Percentiles rank a stretch among this genome's conserved stretches.
Conservation (phyloP, 2,113 vertebrate genomes). For the Neotragus moschatus region DNA sequence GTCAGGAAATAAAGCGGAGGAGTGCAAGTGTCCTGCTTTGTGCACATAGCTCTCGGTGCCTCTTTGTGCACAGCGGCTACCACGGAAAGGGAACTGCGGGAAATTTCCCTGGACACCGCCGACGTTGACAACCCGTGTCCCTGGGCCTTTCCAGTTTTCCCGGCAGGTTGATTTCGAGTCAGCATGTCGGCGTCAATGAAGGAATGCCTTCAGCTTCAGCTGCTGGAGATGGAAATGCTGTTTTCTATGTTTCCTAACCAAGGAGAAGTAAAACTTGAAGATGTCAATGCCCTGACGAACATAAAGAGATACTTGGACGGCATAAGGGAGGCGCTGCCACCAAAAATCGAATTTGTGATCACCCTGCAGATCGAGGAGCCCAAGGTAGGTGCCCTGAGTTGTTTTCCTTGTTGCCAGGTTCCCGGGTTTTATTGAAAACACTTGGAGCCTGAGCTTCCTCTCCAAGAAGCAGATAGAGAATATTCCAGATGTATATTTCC, state of each 20-base stretch:
- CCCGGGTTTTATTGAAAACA: background rate
- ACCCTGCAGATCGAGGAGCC: conserved; percentile 70
- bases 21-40: background rate
- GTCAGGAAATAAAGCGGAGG: background rate
- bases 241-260: conserved; percentile 83
- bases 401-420: background rate
- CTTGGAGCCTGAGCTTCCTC: background rate
- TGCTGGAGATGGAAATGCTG: conserved; percentile 84
- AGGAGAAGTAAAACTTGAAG: conserved; percentile 78
- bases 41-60: background rate
- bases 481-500: background rate
- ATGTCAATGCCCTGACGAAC: conserved; percentile 68
- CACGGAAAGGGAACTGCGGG: background rate
- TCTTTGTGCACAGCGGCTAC: background rate
- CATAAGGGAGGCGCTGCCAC: conserved; percentile 66
- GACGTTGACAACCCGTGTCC: background rate
- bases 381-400: conserved; percentile 70
- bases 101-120: background rate
- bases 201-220: conserved; percentile 82
- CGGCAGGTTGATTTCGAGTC: background rate
- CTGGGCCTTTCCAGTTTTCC: conserved; percentile 22
- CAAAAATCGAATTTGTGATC: conserved; percentile 74
- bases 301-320: conserved; percentile 74
- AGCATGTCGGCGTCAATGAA: conserved; percentile 64
- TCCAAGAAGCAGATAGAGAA: background rate